Evolutionary conservation across 2,888 invertebrate species (phyloP), one percentile per base, ranked within the genome.

Genomic region (Heliconius aoede): DNA sequence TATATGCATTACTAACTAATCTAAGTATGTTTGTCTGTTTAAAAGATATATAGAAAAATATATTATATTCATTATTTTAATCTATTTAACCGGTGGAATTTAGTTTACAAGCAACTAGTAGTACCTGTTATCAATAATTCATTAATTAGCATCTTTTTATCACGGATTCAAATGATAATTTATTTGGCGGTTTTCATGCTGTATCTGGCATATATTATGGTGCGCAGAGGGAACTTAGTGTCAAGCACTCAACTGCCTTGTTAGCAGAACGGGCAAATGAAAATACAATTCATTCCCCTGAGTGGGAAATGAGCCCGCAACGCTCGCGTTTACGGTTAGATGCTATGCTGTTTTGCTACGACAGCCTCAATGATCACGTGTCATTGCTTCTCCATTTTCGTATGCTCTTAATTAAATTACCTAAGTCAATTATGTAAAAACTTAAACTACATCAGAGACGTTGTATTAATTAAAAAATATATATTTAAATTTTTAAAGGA

Each of bases 131-230:
- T 24, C 24, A 65, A 40, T 62, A 60, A 26, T 60, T 2, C 3
- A 61, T 64, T 65, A 65, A 65, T 65, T 65, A 65, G 13, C 24
- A 36, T 65, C 2, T 40, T 36, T 65, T 36, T 40, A 36, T 15
- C 36, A 24, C 36, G 36, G 24, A 24, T 65, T n/a, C n/a, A 64
- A 64, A 1, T 55, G 55, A 55, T 55, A 18, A 3, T n/a, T 51
- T 3, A 21, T 51, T 55, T 55, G n/a, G n/a, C 11, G 8, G 8
- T 36, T 36, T 11, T 36, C 11, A 3, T 36, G 2, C 36, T 36
- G 11, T 36, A 36, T 36, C 36, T 11, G 36, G 36, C 36, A 36
- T 36, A 36, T 46, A 46, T 46, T 46, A 36, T 21, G 9, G n/a
- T n/a, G 9, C 8, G 55, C n/a, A 55, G n/a, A 55, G n/a, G n/a